Evolutionary conservation across 1,140 invertebrate species (phyloP).

Genomic region (Procambarus clarkii): DNA sequence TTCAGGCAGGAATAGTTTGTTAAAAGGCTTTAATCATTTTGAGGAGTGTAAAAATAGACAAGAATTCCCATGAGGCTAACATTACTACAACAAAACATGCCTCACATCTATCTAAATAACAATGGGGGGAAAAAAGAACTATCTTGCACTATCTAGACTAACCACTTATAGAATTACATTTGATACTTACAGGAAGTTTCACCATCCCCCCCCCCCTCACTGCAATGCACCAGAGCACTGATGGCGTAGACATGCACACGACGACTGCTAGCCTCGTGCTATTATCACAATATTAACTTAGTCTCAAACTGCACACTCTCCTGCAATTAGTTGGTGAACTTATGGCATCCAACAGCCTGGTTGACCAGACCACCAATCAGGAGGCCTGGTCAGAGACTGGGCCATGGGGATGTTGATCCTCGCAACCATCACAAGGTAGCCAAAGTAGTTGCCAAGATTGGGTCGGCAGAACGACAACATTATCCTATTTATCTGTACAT

Average conservation of each 20-base stretch:
- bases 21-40: neutral
- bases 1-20: neutral
- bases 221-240: neutral
- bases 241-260: neutral
- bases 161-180: slow-evolving; percentile 5
- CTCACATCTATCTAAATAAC: neutral
- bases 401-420: too few relatives aligned
- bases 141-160: neutral
- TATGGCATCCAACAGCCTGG: neutral
- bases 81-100: slow-evolving; percentile 6
- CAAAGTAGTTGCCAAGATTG: too few relatives aligned
- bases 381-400: too few relatives aligned
- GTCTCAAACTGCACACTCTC: neutral
- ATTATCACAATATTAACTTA: too few relatives aligned
- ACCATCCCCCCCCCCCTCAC: neutral
- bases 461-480: too few relatives aligned
- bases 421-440: too few relatives aligned
- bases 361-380: too few relatives aligned
- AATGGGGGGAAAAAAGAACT: neutral
- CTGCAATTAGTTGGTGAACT: neutral
- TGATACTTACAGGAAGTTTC: neutral
- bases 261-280: neutral
- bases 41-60: slow-evolving; percentile 3
- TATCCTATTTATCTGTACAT: too few relatives aligned
- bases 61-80: neutral